Evolutionary conservation across 2,113 vertebrate species (phyloP).

Genomic region (Lontra canadensis): DNA sequence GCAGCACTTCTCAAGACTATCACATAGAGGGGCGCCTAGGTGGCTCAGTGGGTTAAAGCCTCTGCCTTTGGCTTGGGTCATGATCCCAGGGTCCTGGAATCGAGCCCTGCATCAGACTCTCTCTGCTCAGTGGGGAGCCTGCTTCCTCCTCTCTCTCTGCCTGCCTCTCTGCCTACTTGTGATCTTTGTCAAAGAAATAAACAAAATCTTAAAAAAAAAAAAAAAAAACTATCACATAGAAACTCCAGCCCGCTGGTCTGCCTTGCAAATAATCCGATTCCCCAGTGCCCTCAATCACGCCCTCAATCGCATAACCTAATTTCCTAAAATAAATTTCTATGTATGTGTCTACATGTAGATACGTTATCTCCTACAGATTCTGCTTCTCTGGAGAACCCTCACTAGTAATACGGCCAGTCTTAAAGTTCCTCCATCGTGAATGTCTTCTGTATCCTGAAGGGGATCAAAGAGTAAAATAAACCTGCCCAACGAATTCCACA

Average conservation of each 20-base stretch:
- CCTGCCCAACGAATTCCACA: not conserved
- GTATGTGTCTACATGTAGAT: not conserved
- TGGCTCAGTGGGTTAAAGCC: too few relatives aligned
- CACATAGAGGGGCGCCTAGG: too few relatives aligned
- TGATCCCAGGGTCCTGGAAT: too few relatives aligned
- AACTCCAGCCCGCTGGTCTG: not conserved
- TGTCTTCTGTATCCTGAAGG: not conserved
- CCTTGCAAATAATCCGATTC: not conserved
- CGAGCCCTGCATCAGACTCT: too few relatives aligned
- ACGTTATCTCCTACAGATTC: not conserved
- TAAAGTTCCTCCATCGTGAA: not conserved
- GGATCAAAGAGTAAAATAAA: not conserved
- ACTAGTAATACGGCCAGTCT: not conserved
- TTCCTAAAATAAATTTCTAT: not conserved
- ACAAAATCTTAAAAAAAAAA: too few relatives aligned
- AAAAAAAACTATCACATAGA: not conserved
- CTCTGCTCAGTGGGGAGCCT: too few relatives aligned
- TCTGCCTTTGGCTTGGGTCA: too few relatives aligned
- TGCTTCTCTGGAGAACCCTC: not conserved
- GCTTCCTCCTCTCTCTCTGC: too few relatives aligned
- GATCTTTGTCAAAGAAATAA: too few relatives aligned
- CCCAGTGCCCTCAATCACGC: not conserved
- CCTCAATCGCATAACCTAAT: not conserved
- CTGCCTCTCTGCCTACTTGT: too few relatives aligned
- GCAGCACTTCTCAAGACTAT: not conserved